Base-by-base conservation (phyloP, 1,140 invertebrate species). In the Catajapyx aquilonaris region DNA sequence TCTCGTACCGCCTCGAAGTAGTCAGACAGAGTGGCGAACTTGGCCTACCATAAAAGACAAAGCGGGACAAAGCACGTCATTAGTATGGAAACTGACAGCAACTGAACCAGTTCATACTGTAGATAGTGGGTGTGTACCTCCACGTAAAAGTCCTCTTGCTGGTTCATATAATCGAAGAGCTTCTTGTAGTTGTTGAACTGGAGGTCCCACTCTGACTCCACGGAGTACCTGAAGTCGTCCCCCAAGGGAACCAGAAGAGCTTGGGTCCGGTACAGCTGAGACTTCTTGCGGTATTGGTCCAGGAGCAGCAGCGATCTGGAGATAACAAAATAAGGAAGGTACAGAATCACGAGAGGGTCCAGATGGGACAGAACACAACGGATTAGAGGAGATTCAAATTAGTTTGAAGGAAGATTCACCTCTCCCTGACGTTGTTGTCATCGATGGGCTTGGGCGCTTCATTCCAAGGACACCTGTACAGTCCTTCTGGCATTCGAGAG, bases 271-370 rank as follows among this genome's bases (percentile, higher is more conserved):
- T 81, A 98, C 4, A 98, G 58, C 52, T 86, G 81, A 0, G 93
- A 73, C 55, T 99, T 98, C 54, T 95, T 93, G 15, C 85, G 66
- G 65, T 95, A 98, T 52, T 98, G 93, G 57, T 97, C 90, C 9
- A 96, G 59, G 15, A 99, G 56, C 23, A 81, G 48, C 33, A 65
- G 59, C 0, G 93, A 72, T 51, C 87, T 77, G 50, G 33, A 61
- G 39, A 41, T 40, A 25, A 21, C 13, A 45, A 20, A 20, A 21
- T 25, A 37, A n/a, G n/a, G n/a, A n/a, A n/a, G n/a, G n/a, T n/a
- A n/a, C n/a, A n/a, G n/a, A n/a, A n/a, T n/a, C n/a, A n/a, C n/a
- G n/a, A n/a, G n/a, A n/a, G n/a, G n/a, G n/a, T n/a, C n/a, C n/a
- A n/a, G n/a, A 45, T 11, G 15, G n/a, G 40, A 40, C 9, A 23